phyloP scores from a whole-genome alignment of 2,113 vertebrate genomes.

The Ageneiosus marmoratus region DNA sequence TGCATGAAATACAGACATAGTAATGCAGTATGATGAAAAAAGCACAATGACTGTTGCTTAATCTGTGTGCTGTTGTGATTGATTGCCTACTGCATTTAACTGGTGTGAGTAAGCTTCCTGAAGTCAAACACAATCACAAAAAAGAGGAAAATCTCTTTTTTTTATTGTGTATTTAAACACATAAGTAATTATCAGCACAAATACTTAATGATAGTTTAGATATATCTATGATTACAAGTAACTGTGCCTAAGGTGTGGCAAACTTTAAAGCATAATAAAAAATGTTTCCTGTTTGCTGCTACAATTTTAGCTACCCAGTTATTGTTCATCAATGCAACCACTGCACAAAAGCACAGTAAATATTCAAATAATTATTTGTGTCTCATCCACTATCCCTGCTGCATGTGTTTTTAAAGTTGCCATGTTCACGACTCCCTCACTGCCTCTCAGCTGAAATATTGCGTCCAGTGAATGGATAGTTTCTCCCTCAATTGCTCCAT shows the following conservation, averaged over 20 bases:
- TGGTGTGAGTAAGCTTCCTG: slow-evolving; percentile 28
- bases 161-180: not conserved
- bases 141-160: not conserved
- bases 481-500: slow-evolving; percentile 47
- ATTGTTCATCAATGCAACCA: slow-evolving; percentile 36
- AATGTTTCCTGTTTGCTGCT: not conserved
- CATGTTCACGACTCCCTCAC: slow-evolving; percentile 24
- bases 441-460: slow-evolving; percentile 50
- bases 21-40: slow-evolving; percentile 1
- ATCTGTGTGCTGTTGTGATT: slow-evolving; percentile 25
- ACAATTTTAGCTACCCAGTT: slow-evolving; percentile 6
- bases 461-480: slow-evolving; percentile 31
- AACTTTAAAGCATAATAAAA: not conserved
- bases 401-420: slow-evolving; percentile 42
- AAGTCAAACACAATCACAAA: slow-evolving; percentile 10
- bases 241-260: not conserved
- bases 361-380: slow-evolving; percentile 13
- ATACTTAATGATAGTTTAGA: not conserved
- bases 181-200: slow-evolving; percentile 5
- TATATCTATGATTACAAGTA: not conserved
- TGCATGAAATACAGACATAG: slow-evolving; percentile 22
- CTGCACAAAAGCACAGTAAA: slow-evolving; percentile 23
- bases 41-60: not conserved
- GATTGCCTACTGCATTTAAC: slow-evolving; percentile 6
- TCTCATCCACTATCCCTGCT: not conserved